Evolutionary conservation across 1,140 invertebrate species (phyloP).

Genomic region (Drosophila grimshawi): DNA sequence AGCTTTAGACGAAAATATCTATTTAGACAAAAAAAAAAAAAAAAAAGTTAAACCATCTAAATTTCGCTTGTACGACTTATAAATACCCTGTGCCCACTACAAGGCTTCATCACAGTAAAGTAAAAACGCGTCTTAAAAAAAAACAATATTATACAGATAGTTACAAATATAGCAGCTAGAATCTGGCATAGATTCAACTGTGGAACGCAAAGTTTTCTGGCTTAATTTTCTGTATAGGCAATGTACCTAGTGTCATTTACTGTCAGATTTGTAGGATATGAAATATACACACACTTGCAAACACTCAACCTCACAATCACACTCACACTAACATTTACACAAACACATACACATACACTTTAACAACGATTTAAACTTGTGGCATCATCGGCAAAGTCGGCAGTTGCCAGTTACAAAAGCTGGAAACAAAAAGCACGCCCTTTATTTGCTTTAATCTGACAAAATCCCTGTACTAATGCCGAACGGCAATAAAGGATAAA

Average conservation of each 20-base stretch:
- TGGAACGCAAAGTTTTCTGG: background rate
- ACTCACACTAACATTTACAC: background rate
- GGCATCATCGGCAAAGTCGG: slow-evolving; percentile 53
- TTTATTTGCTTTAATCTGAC: slow-evolving; percentile 82
- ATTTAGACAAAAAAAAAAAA: slow-evolving; percentile 26
- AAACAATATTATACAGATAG: background rate
- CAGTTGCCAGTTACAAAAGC: slow-evolving; percentile 42
- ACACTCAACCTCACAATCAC: background rate
- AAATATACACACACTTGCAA: slow-evolving; percentile 5
- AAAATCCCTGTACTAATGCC: slow-evolving; percentile 79
- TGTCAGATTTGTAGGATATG: background rate
- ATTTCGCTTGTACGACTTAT: slow-evolving; percentile 14
- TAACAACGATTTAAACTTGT: slow-evolving; percentile 71
- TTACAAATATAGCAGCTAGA: background rate
- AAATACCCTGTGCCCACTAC: slow-evolving; percentile 28
- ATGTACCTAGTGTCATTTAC: background rate
- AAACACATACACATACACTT: slow-evolving; percentile 1
- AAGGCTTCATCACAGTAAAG: slow-evolving; percentile 11
- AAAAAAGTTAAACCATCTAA: slow-evolving; percentile 4
- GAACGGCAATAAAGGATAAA: slow-evolving; percentile 81
- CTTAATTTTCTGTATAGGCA: background rate
- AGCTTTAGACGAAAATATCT: slow-evolving; percentile 53
- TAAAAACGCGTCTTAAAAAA: background rate
- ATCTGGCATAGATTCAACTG: background rate
- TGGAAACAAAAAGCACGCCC: slow-evolving; percentile 75